phyloP scores from a whole-genome alignment of 2,797 vertebrate genomes.

The Acestrorhynchus altus region DNA sequence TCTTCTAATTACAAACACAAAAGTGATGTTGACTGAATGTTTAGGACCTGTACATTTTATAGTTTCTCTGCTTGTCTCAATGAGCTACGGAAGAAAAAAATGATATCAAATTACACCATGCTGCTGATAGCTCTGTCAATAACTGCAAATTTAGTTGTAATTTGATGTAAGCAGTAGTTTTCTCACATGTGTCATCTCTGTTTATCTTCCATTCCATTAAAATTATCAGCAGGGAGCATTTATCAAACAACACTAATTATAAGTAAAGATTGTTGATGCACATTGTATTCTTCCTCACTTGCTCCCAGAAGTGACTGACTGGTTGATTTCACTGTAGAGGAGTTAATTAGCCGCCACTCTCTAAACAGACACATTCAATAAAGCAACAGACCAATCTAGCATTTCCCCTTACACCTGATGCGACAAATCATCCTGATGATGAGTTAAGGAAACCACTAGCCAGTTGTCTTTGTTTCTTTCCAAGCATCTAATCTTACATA shows the following conservation, averaged over 20 bases:
- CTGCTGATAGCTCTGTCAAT: not conserved
- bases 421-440: constrained; percentile 47
- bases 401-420: constrained; percentile 39
- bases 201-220: not conserved
- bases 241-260: constrained; percentile 52
- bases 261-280: constrained; percentile 48
- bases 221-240: constrained; percentile 27
- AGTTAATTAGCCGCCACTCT: constrained; percentile 55
- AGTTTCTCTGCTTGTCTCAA: not conserved
- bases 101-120: not conserved
- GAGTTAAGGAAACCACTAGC: constrained; percentile 43
- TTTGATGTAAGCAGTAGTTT: not conserved
- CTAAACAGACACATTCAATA: constrained; percentile 55
- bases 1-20: not conserved
- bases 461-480: constrained; percentile 39
- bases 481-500: constrained; percentile 36
- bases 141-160: not conserved
- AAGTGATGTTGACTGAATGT: too few relatives aligned
- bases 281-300: constrained; percentile 45
- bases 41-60: too few relatives aligned
- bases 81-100: not conserved
- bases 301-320: constrained; percentile 43
- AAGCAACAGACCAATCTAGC: constrained; percentile 45
- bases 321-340: constrained; percentile 47
- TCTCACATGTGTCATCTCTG: not conserved